Conservation (phyloP, 2,888 invertebrate species). For the Limenitis camilla region DNA sequence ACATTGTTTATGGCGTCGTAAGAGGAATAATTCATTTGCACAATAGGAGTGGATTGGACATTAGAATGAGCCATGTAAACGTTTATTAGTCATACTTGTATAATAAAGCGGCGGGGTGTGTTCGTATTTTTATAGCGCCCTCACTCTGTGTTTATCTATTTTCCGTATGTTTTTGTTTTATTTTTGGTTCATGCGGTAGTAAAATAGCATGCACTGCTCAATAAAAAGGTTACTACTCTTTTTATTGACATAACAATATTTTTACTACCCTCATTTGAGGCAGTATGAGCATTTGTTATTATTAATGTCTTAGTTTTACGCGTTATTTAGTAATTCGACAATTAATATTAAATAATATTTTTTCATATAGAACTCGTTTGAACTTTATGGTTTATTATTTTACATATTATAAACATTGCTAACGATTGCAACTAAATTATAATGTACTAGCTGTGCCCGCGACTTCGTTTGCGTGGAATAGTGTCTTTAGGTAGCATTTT, state of each 20-base stretch:
- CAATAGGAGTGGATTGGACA: conserved; percentile 26
- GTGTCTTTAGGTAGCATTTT: no score
- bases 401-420: neutral
- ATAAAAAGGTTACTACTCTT: conserved; percentile 15
- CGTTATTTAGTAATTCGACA: neutral
- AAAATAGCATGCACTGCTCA: conserved; percentile 12
- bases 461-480: no score
- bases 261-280: conserved; percentile 11
- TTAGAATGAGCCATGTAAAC: conserved; percentile 32
- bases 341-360: neutral
- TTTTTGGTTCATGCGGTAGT: conserved; percentile 10
- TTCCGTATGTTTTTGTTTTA: conserved; percentile 13
- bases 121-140: conserved; percentile 29
- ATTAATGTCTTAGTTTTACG: neutral
- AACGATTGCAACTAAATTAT: neutral
- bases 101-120: conserved; percentile 34
- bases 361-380: neutral
- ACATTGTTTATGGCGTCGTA: conserved; percentile 22
- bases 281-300: conserved; percentile 1
- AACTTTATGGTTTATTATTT: neutral
- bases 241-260: conserved; percentile 17
- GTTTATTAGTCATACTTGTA: conserved; percentile 37
- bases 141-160: conserved; percentile 25
- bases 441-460: no score
- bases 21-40: conserved; percentile 23